These are phyloP conservation scores for Pollenia amentaria DNA, from an alignment of 2,888 invertebrate genomes.

Conservation along the genomic window DNA sequence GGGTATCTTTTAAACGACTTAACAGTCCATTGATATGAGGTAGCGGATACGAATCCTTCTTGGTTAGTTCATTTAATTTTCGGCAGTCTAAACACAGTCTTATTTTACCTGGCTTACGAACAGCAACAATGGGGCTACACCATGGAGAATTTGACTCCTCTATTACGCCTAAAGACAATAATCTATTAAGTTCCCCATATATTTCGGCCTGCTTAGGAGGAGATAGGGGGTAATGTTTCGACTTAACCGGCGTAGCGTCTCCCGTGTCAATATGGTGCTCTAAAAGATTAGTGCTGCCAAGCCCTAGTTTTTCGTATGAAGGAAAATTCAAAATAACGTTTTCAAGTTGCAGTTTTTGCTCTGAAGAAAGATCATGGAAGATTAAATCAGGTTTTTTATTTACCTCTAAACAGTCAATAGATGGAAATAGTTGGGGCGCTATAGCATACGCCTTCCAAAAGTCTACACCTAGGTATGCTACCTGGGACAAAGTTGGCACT, in stretches of 20 bases:
- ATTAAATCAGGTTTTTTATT: not conserved
- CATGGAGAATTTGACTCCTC: slow-evolving; percentile 50
- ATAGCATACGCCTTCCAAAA: slow-evolving; percentile 1
- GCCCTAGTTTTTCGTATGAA: not conserved
- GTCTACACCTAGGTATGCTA: not conserved
- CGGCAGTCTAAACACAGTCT: slow-evolving; percentile 13
- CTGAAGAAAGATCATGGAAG: not conserved
- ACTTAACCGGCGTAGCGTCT: slow-evolving; percentile 49
- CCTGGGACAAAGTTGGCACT: not conserved
- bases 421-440: not conserved
- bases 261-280: slow-evolving; percentile 49
- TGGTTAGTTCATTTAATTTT: not conserved
- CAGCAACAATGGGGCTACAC: too few species aligned
- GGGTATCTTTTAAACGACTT: not conserved
- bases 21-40: not conserved
- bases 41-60: not conserved
- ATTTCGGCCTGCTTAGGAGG: not conserved
- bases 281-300: not conserved
- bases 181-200: slow-evolving; percentile 58
- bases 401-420: too few species aligned
- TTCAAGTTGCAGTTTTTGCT: not conserved
- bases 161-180: slow-evolving; percentile 57
- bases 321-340: not conserved
- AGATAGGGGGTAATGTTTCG: slow-evolving; percentile 57
- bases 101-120: not conserved